Conservation (phyloP, 1,140 invertebrate genomes). For the Calliphora vicina region DNA sequence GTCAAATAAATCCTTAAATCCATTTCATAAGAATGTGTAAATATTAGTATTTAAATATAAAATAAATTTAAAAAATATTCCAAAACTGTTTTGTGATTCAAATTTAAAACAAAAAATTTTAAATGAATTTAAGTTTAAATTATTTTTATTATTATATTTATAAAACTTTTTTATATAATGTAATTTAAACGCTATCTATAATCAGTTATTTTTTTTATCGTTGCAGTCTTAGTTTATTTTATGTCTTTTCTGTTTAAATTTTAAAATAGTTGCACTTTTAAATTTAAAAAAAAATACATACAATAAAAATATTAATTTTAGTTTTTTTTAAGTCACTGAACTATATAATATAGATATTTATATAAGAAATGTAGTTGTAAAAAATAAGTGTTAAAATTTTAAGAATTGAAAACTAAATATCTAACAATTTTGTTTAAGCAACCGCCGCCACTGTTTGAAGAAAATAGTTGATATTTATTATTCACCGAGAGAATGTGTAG, state of each 20-base stretch:
- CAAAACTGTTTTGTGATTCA: slow-evolving; percentile 32
- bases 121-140: slow-evolving; percentile 5
- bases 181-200: not conserved
- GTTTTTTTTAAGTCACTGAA: slow-evolving; percentile 18
- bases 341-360: slow-evolving; percentile 16
- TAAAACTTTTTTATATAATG: not conserved
- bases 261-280: not conserved
- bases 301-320: slow-evolving; percentile 16
- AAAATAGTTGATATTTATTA: not conserved
- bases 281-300: not conserved
- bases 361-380: not conserved
- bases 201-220: not conserved
- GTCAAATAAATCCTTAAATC: slow-evolving; percentile 7
- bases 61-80: slow-evolving; percentile 12
- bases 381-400: slow-evolving; percentile 1
- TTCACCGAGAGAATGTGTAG: not conserved
- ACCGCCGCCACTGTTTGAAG: not conserved
- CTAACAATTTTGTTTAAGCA: not conserved
- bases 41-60: slow-evolving; percentile 12
- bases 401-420: not conserved
- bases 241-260: not conserved
- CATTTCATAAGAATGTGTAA: not conserved
- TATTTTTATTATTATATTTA: not conserved
- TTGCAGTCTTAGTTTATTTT: not conserved
- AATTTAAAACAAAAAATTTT: slow-evolving; percentile 15